phyloP scores from a whole-genome alignment of 1,140 invertebrate genomes.

The Panagrolaimus sp. region DNA sequence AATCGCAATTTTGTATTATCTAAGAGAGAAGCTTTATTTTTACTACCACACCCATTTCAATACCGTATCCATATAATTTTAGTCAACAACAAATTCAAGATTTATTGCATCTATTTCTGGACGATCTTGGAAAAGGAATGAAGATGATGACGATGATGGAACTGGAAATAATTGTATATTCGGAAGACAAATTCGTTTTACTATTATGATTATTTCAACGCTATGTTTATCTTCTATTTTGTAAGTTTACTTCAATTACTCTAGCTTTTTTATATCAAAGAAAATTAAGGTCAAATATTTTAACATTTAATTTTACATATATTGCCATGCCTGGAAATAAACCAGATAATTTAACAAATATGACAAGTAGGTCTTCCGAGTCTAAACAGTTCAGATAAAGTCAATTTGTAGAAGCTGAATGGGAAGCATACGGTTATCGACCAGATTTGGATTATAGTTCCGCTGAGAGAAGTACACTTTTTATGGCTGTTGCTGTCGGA shows the following conservation, averaged over 20 bases:
- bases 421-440: conserved; percentile 28
- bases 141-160: conserved; percentile 29
- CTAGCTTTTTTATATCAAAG: too few species aligned
- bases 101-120: conserved; percentile 5
- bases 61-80: background rate
- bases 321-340: conserved; percentile 53
- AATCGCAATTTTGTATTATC: too few species aligned
- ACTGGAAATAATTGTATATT: conserved; percentile 40
- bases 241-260: background rate
- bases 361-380: conserved; percentile 34
- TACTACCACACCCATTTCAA: background rate
- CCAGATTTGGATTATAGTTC: conserved; percentile 48
- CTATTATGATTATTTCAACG: conserved; percentile 51
- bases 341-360: conserved; percentile 35
- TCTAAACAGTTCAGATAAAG: background rate
- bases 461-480: conserved; percentile 44
- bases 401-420: conserved; percentile 14
- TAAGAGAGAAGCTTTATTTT: too few species aligned
- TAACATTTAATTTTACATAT: conserved; percentile 57
- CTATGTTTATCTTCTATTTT: conserved; percentile 55
- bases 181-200: conserved; percentile 49
- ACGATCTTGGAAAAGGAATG: background rate
- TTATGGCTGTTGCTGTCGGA: conserved; percentile 55
- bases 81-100: background rate
- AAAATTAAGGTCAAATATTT: conserved; percentile 33